Evolutionary conservation across 2,797 vertebrate genomes (phyloP).

Genomic region (Molothrus aeneus): DNA sequence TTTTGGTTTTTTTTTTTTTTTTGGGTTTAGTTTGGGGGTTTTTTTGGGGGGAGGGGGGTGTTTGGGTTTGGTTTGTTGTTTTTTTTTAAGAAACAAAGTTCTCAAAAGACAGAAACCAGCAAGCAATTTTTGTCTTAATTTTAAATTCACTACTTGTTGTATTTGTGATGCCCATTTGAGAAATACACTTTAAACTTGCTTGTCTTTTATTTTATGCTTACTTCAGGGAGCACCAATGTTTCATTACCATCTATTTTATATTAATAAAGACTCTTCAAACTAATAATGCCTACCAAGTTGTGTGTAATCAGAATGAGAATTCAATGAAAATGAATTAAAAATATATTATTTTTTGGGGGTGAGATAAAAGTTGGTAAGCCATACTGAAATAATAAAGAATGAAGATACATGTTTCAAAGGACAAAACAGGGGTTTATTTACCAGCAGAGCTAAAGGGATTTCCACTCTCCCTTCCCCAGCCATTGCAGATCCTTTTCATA

Average conservation of each 20-base stretch:
- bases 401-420: background rate
- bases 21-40: no score
- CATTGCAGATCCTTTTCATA: background rate
- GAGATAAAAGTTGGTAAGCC: background rate
- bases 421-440: background rate
- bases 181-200: background rate
- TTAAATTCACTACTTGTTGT: background rate
- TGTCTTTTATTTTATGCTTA: background rate
- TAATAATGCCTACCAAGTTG: background rate
- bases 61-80: background rate
- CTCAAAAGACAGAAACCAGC: background rate
- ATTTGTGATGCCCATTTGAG: background rate
- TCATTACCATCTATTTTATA: constrained; percentile 18
- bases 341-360: background rate
- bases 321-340: background rate
- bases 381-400: background rate
- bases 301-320: background rate
- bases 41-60: no score
- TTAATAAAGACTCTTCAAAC: background rate
- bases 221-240: background rate
- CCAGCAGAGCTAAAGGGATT: background rate
- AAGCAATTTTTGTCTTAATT: background rate
- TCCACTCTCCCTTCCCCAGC: background rate
- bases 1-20: no score
- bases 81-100: background rate